Evolutionary conservation across 2,113 vertebrate genomes (phyloP).

Genomic region (Epinephelus cyanopodus): DNA sequence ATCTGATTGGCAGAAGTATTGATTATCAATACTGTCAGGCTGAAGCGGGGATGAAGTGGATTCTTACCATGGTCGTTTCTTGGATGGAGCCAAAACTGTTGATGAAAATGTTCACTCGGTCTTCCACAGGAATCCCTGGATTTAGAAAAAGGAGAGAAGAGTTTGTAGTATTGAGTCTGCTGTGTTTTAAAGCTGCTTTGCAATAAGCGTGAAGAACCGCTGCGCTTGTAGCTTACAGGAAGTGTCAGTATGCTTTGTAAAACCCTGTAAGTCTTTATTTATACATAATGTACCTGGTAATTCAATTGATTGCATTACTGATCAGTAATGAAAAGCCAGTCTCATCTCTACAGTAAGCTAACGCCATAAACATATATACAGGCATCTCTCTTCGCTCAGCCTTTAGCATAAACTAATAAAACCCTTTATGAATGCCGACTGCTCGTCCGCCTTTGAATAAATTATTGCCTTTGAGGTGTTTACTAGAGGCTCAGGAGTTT

Average conservation of each 20-base stretch:
- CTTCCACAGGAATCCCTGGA: slow-evolving; percentile 96
- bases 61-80: slow-evolving; percentile 98
- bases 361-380: slow-evolving; percentile 29
- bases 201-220: background rate
- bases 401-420: slow-evolving; percentile 53
- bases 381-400: slow-evolving; percentile 3
- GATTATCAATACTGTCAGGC: slow-evolving; percentile 38
- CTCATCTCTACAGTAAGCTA: background rate
- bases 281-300: slow-evolving; percentile 1
- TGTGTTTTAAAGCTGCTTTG: slow-evolving; percentile 12
- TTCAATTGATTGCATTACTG: slow-evolving; percentile 17
- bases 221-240: background rate
- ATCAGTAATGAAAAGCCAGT: slow-evolving; percentile 15
- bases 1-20: slow-evolving; percentile 41
- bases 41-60: background rate
- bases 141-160: slow-evolving; percentile 39
- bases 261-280: slow-evolving; percentile 5
- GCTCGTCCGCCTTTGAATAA: slow-evolving; percentile 47
- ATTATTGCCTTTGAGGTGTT: slow-evolving; percentile 52
- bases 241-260: slow-evolving; percentile 6
- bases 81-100: slow-evolving; percentile 99
- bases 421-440: slow-evolving; percentile 30
- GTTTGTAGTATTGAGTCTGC: background rate
- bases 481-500: slow-evolving; percentile 15
- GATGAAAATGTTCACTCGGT: slow-evolving; percentile 99